Conservation (phyloP, 2,113 vertebrate genomes). For the Morphnarchus princeps region DNA sequence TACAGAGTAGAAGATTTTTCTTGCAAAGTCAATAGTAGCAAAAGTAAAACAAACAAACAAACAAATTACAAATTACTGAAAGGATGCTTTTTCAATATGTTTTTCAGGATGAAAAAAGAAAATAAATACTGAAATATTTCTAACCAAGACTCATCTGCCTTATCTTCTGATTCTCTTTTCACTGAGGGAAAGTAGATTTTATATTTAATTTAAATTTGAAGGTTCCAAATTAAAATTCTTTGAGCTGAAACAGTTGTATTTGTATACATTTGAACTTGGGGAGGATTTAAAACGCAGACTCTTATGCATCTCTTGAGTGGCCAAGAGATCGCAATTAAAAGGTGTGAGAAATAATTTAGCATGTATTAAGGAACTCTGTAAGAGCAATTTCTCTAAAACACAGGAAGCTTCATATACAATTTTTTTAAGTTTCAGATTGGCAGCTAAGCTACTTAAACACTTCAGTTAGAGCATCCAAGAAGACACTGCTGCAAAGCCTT, state of each 20-base stretch:
- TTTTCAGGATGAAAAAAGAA: not conserved
- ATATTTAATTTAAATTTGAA: not conserved
- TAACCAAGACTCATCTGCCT: not conserved
- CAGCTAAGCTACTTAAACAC: not conserved
- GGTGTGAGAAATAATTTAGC: not conserved
- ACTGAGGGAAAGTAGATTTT: not conserved
- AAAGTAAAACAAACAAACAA: not conserved
- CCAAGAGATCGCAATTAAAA: not conserved
- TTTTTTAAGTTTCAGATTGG: not conserved
- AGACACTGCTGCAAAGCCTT: not conserved
- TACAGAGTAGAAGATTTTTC: not conserved
- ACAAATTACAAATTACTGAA: not conserved
- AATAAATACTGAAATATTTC: not conserved
- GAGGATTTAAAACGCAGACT: not conserved
- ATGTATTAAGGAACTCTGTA: not conserved
- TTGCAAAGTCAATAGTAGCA: not conserved
- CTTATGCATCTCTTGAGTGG: not conserved
- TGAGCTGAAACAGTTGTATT: not conserved
- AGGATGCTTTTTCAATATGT: not conserved
- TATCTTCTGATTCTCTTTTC: not conserved
- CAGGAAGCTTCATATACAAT: not conserved
- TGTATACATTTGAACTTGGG: not conserved
- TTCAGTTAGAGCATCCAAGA: not conserved
- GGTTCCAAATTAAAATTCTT: not conserved
- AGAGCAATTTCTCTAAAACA: not conserved